Evolutionary conservation across 2,888 invertebrate species (phyloP).

Genomic region (Ferdinandea cuprea): DNA sequence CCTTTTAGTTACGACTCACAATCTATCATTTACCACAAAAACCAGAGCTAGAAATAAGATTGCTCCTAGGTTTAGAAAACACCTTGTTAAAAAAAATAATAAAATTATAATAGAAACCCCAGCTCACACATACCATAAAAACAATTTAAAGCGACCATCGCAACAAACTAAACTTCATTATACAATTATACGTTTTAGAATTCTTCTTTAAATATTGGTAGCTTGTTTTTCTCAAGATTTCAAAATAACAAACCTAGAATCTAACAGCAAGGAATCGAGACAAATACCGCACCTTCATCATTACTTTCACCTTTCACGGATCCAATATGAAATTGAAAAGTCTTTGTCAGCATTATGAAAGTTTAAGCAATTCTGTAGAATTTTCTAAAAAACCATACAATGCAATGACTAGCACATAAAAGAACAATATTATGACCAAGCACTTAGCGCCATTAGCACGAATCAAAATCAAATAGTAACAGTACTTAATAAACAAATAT

Average conservation of each 20-base stretch:
- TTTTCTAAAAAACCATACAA: neutral
- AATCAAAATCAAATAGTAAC: constrained; percentile 21
- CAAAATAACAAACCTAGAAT: constrained; percentile 8
- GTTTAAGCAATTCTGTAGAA: constrained; percentile 2
- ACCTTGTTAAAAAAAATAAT: constrained; percentile 25
- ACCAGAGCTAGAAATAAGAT: constrained; percentile 30
- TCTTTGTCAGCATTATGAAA: constrained; percentile 13
- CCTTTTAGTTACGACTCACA: constrained; percentile 18
- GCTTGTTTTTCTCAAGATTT: constrained; percentile 10
- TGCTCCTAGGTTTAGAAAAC: constrained; percentile 18
- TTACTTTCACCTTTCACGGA: constrained; percentile 8
- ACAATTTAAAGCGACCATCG: constrained; percentile 25
- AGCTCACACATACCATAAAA: constrained; percentile 25
- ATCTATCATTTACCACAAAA: constrained; percentile 34
- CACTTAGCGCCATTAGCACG: constrained; percentile 9
- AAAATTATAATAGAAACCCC: constrained; percentile 13
- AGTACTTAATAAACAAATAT: constrained; percentile 9
- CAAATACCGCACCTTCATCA: constrained; percentile 17
- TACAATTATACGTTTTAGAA: constrained; percentile 21
- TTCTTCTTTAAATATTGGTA: neutral
- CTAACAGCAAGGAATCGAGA: constrained; percentile 1
- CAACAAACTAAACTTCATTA: constrained; percentile 1
- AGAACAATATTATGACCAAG: constrained; percentile 20
- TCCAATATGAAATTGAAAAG: constrained; percentile 14
- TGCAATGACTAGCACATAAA: constrained; percentile 3